These are phyloP conservation scores for Datnioides undecimradiatus DNA, from an alignment of 2,113 vertebrate species.

Conservation along the genomic window DNA sequence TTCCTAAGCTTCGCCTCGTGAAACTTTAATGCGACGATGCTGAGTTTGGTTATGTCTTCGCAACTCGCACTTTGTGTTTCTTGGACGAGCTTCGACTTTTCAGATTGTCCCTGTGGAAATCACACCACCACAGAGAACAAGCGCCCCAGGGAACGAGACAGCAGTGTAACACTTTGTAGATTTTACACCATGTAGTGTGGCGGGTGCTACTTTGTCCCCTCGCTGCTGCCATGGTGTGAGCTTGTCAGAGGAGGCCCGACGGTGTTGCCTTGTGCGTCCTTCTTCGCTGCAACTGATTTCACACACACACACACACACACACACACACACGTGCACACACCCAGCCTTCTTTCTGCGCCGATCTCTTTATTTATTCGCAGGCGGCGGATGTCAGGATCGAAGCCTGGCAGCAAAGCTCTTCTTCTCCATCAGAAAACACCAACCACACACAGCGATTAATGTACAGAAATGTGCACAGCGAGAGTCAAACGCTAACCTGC, in stretches of 20 bases:
- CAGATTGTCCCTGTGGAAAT: conserved; percentile 30
- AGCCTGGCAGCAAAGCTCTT: neutral
- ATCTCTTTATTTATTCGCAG: too few species aligned
- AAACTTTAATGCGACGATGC: neutral
- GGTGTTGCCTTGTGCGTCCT: conserved; percentile 15
- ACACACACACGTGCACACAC: too few species aligned
- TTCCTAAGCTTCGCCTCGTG: too few species aligned
- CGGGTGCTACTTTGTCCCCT: conserved; percentile 60
- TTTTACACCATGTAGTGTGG: conserved; percentile 38
- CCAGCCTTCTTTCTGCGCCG: too few species aligned
- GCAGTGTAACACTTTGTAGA: conserved; percentile 19
- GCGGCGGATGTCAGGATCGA: conserved; percentile 10
- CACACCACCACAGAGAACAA: conserved; percentile 29
- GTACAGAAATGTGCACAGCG: neutral
- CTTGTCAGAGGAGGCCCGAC: conserved; percentile 34
- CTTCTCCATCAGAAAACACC: neutral
- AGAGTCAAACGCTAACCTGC: neutral
- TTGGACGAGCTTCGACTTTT: conserved; percentile 11
- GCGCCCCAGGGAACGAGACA: conserved; percentile 2
- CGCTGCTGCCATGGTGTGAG: conserved; percentile 55
- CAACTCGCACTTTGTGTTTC: conserved; percentile 12
- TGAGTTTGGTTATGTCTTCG: neutral
- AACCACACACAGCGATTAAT: neutral
- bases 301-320: conserved; percentile 6
- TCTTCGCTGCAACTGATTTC: conserved; percentile 31